Conservation (phyloP, 2,113 vertebrate genomes). For the Phalacrocorax brasilianus region DNA sequence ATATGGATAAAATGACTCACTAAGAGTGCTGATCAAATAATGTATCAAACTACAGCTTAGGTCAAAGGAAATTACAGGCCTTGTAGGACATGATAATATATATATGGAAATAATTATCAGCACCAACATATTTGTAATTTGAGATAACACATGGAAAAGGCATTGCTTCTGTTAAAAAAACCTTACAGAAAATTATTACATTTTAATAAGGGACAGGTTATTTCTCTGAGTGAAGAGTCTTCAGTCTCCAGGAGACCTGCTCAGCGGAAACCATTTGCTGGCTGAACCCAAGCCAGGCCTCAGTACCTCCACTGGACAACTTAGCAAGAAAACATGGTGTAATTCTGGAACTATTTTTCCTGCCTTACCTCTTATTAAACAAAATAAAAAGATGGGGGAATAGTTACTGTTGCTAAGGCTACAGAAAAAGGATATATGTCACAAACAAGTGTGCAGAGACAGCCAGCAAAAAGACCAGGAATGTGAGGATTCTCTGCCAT, state of each 20-base stretch:
- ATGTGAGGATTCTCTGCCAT: neutral
- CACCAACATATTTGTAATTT: constrained; percentile 53
- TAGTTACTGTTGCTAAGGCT: neutral
- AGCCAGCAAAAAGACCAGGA: neutral
- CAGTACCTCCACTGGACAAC: neutral
- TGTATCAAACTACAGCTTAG: constrained; percentile 67
- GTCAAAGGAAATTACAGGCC: constrained; percentile 75
- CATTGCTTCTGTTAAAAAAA: constrained; percentile 1
- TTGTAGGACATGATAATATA: constrained; percentile 68
- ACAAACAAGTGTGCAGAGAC: neutral
- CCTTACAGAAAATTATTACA: constrained; percentile 14
- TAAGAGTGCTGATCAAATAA: constrained; percentile 73
- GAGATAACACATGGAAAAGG: constrained; percentile 38
- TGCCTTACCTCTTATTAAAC: neutral
- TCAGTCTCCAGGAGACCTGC: neutral
- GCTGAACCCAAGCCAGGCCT: neutral
- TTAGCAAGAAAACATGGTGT: neutral
- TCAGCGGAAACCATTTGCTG: neutral
- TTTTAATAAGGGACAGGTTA: constrained; percentile 35
- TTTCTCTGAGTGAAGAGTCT: constrained; percentile 1
- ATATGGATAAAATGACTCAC: constrained; percentile 72
- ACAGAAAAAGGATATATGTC: neutral
- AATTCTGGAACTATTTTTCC: neutral
- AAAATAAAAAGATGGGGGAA: neutral
- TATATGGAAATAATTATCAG: constrained; percentile 68